Evolutionary conservation across 2,888 invertebrate genomes (phyloP).

Genomic region (Metellina segmentata): DNA sequence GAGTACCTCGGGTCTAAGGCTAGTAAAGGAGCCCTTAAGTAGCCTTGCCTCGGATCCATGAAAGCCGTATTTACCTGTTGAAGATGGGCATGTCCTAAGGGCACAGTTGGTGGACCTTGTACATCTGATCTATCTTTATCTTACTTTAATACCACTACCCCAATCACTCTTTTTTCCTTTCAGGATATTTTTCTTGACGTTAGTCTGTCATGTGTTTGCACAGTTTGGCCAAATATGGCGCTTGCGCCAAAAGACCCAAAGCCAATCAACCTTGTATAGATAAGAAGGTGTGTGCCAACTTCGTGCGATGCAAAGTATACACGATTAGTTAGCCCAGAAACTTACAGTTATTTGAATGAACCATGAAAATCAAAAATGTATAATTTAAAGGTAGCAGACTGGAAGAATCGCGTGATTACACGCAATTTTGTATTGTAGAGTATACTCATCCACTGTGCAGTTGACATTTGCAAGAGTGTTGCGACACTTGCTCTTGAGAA

Average conservation of each 20-base stretch:
- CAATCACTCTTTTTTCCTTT: too few relatives aligned
- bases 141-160: too few relatives aligned
- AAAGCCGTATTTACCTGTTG: too few relatives aligned
- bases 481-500: not conserved
- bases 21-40: too few relatives aligned
- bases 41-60: too few relatives aligned
- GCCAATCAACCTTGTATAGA: not conserved
- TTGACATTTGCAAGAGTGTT: not conserved
- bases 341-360: not conserved
- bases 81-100: too few relatives aligned
- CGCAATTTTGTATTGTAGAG: not conserved
- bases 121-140: too few relatives aligned
- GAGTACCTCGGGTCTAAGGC: too few relatives aligned
- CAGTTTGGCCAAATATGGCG: not conserved
- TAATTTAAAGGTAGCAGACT: not conserved
- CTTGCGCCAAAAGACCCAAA: not conserved
- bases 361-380: not conserved
- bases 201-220: not conserved
- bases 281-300: not conserved
- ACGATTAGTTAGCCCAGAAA: not conserved
- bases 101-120: too few relatives aligned
- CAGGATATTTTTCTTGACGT: not conserved
- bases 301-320: not conserved
- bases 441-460: not conserved
- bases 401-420: not conserved